These are phyloP conservation scores for Pachyuromys duprasi DNA, from an alignment of 2,797 vertebrate species.

Conservation along the genomic window DNA sequence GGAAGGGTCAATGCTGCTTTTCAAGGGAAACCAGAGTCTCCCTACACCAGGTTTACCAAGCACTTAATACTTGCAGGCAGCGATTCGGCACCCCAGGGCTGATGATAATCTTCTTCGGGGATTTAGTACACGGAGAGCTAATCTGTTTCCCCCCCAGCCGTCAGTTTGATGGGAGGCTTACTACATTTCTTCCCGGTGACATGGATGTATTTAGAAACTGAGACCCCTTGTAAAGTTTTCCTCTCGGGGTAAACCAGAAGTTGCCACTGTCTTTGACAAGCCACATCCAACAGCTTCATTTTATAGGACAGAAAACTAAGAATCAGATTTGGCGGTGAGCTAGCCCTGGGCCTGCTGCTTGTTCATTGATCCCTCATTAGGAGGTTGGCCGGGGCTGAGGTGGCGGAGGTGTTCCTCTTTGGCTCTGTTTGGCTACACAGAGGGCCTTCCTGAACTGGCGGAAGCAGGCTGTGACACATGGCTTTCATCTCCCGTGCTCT, in stretches of 20 bases:
- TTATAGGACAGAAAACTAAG: conserved; percentile 26
- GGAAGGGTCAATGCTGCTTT: background rate
- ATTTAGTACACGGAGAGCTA: background rate
- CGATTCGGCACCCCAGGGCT: background rate
- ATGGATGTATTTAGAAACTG: background rate
- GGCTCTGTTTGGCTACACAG: conserved; percentile 27
- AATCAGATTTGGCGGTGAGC: background rate
- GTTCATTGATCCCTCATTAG: background rate
- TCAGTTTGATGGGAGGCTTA: background rate
- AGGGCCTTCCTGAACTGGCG: conserved; percentile 42
- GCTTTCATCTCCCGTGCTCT: conserved; percentile 55
- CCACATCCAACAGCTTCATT: background rate
- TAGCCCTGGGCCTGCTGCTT: background rate
- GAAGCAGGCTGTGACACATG: conserved; percentile 65
- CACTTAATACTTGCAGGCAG: background rate
- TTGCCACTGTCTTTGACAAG: background rate
- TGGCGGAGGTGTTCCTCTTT: conserved; percentile 1
- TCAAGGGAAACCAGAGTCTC: background rate
- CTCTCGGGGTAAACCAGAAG: background rate
- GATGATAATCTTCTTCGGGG: background rate
- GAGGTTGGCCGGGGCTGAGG: conserved; percentile 8
- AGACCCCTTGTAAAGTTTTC: conserved; percentile 21
- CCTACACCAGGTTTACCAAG: background rate
- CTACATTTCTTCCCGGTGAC: background rate
- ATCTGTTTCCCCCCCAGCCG: background rate